Percentiles rank a stretch among this genome's conserved stretches.
Conservation (phyloP, 1,140 invertebrate genomes). For the Meloidogyne hapla region DNA sequence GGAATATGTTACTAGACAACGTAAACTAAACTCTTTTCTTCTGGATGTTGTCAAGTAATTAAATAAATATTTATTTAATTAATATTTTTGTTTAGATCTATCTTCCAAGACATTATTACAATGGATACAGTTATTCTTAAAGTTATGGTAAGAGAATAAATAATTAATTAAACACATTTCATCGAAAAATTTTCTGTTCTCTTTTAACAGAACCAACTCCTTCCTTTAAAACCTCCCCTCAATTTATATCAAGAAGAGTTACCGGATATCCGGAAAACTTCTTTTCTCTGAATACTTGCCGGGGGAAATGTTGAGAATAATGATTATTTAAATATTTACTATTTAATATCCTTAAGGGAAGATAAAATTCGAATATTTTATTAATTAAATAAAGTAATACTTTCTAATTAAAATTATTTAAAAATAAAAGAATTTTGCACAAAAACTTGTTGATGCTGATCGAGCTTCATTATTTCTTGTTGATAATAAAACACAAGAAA, state of each 20-base stretch:
- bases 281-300: too few relatives aligned
- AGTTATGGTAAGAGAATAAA: slow-evolving; percentile 69
- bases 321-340: neutral
- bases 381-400: too few relatives aligned
- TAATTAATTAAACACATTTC: too few relatives aligned
- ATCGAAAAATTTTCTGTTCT: too few relatives aligned
- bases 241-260: too few relatives aligned
- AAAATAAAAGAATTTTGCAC: slow-evolving; percentile 72
- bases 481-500: slow-evolving; percentile 67
- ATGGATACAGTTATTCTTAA: slow-evolving; percentile 80
- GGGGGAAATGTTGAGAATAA: too few relatives aligned
- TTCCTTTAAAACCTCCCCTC: too few relatives aligned
- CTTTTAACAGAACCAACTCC: too few relatives aligned
- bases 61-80: neutral
- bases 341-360: too few relatives aligned
- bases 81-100: slow-evolving; percentile 65
- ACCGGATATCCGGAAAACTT: too few relatives aligned
- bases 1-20: slow-evolving; percentile 67
- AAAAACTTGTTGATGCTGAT: slow-evolving; percentile 78
- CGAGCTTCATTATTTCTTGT: slow-evolving; percentile 64
- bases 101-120: slow-evolving; percentile 78
- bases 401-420: too few relatives aligned
- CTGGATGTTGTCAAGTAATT: slow-evolving; percentile 74
- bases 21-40: slow-evolving; percentile 74
- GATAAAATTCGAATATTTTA: neutral